Conservation (phyloP, 2,797 vertebrate species). For the Sebastes steindachneri region DNA sequence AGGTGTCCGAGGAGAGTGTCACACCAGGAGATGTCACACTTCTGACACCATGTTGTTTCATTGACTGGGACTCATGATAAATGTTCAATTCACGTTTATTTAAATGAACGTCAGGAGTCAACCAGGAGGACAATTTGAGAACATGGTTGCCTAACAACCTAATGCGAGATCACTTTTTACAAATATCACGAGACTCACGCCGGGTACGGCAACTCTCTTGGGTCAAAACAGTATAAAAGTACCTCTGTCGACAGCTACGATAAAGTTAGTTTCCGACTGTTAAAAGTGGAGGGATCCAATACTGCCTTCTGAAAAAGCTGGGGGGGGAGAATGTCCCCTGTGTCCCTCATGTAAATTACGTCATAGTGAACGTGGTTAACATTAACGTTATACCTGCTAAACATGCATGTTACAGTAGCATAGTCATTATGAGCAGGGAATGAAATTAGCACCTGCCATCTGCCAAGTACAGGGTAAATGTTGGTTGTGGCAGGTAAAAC, state of each 20-base stretch:
- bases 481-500: too few relatives aligned
- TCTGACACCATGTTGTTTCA: background rate
- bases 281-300: too few relatives aligned
- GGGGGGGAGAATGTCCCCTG: too few relatives aligned
- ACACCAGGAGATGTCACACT: background rate
- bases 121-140: background rate
- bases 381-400: background rate
- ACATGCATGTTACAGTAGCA: background rate
- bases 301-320: too few relatives aligned
- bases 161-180: background rate
- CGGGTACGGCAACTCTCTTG: background rate
- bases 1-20: too few relatives aligned
- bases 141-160: background rate
- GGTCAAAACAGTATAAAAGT: background rate
- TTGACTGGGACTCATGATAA: background rate
- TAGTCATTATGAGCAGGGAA: background rate
- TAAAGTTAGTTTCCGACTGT: too few relatives aligned
- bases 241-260: too few relatives aligned
- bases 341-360: too few relatives aligned
- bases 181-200: background rate
- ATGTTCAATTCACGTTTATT: background rate
- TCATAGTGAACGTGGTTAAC: background rate
- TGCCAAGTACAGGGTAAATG: too few relatives aligned
- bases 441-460: too few relatives aligned
- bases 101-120: background rate